Evolutionary conservation across 2,888 invertebrate genomes (phyloP).

Genomic region (Iphiclides podalirius): DNA sequence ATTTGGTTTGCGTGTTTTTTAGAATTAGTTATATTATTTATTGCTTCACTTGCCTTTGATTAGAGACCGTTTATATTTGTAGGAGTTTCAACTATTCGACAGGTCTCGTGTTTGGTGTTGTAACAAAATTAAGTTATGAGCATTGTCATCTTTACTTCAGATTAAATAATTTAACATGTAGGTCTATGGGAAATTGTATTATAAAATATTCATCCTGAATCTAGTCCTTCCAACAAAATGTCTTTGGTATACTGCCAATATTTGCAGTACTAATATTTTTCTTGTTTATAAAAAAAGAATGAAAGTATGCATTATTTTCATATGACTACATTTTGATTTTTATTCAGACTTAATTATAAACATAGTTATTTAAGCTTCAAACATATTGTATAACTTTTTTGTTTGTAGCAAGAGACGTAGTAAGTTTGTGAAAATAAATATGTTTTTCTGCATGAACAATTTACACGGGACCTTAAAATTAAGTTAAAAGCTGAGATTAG

Average conservation of each 20-base stretch:
- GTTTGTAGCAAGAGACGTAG: too few relatives aligned
- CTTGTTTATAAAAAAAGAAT: neutral
- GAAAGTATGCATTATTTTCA: neutral
- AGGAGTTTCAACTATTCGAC: slow-evolving; percentile 2
- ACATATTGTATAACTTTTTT: too few relatives aligned
- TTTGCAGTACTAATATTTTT: neutral
- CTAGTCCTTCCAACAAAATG: neutral
- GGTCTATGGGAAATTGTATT: neutral
- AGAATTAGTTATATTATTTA: slow-evolving; percentile 32
- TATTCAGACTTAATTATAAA: too few relatives aligned
- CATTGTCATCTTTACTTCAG: neutral
- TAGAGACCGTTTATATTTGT: slow-evolving; percentile 8
- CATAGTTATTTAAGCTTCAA: too few relatives aligned
- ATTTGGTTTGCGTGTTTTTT: slow-evolving; percentile 14
- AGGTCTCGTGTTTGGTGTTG: neutral
- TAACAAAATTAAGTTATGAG: neutral
- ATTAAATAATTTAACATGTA: neutral
- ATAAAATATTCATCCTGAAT: neutral
- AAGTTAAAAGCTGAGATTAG: too few relatives aligned
- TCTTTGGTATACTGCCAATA: neutral
- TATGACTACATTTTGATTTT: neutral
- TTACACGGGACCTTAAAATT: neutral
- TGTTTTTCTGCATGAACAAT: too few relatives aligned
- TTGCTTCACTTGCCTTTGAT: slow-evolving; percentile 38
- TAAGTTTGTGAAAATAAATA: too few relatives aligned